Evolutionary conservation across 30 jellyfish, hydroid and myxozoan genomes (phyloP).

Genomic region (Aurelia sp.): DNA sequence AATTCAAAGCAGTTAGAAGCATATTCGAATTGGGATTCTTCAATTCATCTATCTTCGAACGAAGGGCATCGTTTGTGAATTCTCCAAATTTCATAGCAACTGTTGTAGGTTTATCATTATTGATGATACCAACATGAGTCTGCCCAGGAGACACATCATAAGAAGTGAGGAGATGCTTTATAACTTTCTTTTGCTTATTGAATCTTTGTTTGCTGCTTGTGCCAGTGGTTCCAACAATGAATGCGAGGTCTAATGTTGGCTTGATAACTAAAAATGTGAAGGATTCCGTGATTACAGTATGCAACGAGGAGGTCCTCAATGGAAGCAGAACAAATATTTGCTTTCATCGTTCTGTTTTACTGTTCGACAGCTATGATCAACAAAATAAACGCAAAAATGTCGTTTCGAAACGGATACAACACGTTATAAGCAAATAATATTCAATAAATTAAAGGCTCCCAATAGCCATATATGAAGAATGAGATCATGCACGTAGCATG

Average conservation of each 20-base stretch:
- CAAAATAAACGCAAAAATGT: too few relatives aligned
- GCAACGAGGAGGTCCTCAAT: too few relatives aligned
- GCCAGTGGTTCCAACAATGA: slow-evolving; percentile 78
- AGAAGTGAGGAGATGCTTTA: slow-evolving; percentile 67
- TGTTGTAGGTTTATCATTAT: slow-evolving; percentile 43
- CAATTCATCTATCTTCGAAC: slow-evolving; percentile 5
- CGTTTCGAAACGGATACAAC: too few relatives aligned
- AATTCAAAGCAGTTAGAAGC: slow-evolving; percentile 33
- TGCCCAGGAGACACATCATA: slow-evolving; percentile 63
- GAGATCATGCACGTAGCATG: too few relatives aligned
- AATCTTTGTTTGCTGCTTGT: slow-evolving; percentile 23
- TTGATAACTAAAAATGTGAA: slow-evolving; percentile 17
- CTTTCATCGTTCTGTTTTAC: too few relatives aligned
- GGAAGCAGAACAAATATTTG: too few relatives aligned
- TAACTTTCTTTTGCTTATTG: slow-evolving; percentile 54
- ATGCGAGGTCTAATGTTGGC: slow-evolving; percentile 74
- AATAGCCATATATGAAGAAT: too few relatives aligned
- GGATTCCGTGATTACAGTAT: too few relatives aligned
- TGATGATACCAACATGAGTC: slow-evolving; percentile 80
- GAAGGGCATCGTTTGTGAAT: slow-evolving; percentile 12
- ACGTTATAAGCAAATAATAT: too few relatives aligned
- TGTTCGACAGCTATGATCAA: too few relatives aligned
- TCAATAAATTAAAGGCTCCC: too few relatives aligned
- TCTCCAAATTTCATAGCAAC: slow-evolving; percentile 74
- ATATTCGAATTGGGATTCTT: neutral